Base-by-base conservation (phyloP, 1,140 invertebrate genomes). In the Sweltsa coloradensis region DNA sequence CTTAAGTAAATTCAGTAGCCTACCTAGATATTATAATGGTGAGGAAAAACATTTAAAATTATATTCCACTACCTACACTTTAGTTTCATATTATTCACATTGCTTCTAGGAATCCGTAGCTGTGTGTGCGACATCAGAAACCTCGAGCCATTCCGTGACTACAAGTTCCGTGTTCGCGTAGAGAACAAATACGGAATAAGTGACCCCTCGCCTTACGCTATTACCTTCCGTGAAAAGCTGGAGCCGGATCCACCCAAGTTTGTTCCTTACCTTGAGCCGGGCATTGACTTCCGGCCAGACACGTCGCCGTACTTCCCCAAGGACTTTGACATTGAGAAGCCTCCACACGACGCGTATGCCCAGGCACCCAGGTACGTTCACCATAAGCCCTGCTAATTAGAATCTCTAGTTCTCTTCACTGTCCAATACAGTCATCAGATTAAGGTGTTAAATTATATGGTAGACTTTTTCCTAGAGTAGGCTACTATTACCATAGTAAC, bases 181-280 rank as follows among this genome's bases (percentile, higher is more conserved):
- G 90, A 95, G 59, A 96, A 96, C 62, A 89, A 91, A 63, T 90
- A 89, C 59, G 93, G 92, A n/a, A 77, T 95, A n/a, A 93, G 89
- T 62, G 92, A 96, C 60, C 91, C 93, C 0, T 92, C 87, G 24
- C 89, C 89, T 5, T 89, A 79, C 59, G 83, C 82, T 0, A 74
- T 82, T 43, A 92, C 89, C 0, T 85, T 84, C 56, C 72, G 85
- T 45, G 75, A 80, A 25, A 85, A 85, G 64, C 64, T 92, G 2
- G 78, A 89, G 56, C 83, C 85, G 3, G 82, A 86, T 16, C 78
- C 83, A 34, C 79, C 83, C 0, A 85, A 82, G 56, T 84, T 83
- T 63, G 75, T 79, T 47, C 85, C 86, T 0, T 85, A 87, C 52
- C 61, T 89, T 21, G 76, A 81, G 37, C 81, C 85, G 3, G 83